phyloP scores from a whole-genome alignment of 2,888 invertebrate genomes.

The Coecobrya sp. region DNA sequence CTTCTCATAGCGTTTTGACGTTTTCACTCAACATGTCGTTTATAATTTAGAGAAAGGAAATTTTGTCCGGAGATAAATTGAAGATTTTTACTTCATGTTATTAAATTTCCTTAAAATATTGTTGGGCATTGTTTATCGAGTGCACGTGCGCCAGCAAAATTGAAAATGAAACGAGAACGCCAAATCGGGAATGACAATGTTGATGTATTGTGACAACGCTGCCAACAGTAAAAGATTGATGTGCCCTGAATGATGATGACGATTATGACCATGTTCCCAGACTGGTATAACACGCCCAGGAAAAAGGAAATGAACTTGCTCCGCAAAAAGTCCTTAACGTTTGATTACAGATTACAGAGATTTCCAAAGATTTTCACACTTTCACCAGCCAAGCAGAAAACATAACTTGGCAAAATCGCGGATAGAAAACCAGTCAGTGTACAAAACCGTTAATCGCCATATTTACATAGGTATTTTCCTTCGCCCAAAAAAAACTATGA shows the following conservation, averaged over 20 bases:
- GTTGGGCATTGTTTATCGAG: not conserved
- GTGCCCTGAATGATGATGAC: not conserved
- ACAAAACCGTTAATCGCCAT: too few relatives aligned
- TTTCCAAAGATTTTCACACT: too few relatives aligned
- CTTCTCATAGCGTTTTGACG: not conserved
- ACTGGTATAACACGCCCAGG: too few relatives aligned
- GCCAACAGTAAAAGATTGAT: not conserved
- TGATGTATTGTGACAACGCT: constrained; percentile 1
- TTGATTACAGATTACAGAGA: too few relatives aligned
- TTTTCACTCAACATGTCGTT: not conserved
- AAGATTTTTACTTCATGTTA: constrained; percentile 14
- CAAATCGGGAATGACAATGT: not conserved
- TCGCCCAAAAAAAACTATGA: too few relatives aligned
- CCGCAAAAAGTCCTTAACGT: too few relatives aligned
- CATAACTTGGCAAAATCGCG: too few relatives aligned
- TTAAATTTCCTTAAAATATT: not conserved
- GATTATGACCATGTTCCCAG: too few relatives aligned
- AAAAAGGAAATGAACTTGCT: too few relatives aligned
- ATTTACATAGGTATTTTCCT: too few relatives aligned
- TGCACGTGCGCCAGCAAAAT: not conserved
- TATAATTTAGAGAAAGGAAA: not conserved
- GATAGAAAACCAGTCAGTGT: too few relatives aligned
- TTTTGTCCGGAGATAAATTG: not conserved
- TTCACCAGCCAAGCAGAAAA: too few relatives aligned
- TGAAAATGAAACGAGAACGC: not conserved